These are phyloP conservation scores for Solea solea DNA, from an alignment of 2,113 vertebrate species.

Conservation along the genomic window DNA sequence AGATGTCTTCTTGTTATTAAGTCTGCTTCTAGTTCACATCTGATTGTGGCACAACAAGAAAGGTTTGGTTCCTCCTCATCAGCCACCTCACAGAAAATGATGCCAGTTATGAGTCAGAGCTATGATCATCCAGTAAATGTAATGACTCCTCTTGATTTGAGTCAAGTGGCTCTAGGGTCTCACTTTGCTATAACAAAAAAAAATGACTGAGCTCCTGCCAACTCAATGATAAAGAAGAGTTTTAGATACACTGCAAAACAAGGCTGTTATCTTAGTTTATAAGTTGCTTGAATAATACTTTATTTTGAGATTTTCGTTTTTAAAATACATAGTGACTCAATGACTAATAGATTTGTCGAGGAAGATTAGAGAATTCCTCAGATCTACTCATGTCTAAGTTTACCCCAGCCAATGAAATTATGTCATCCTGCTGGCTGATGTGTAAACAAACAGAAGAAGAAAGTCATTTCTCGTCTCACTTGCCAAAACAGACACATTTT, in stretches of 20 bases:
- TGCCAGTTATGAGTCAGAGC: constrained; percentile 49
- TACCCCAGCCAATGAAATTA: neutral
- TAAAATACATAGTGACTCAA: no score
- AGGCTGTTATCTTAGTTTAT: neutral
- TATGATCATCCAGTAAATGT: constrained; percentile 61
- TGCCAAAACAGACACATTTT: constrained; percentile 43
- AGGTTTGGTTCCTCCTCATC: constrained; percentile 26
- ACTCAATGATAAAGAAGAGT: constrained; percentile 23
- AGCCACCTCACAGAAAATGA: constrained; percentile 37
- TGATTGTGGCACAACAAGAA: constrained; percentile 38
- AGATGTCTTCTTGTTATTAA: constrained; percentile 45
- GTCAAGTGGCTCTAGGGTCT: constrained; percentile 47
- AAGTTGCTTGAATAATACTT: neutral
- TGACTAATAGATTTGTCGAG: neutral
- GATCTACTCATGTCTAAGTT: neutral
- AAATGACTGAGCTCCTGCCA: constrained; percentile 49
- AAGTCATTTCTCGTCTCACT: constrained; percentile 2
- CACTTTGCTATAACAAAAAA: constrained; percentile 41
- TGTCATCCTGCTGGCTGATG: constrained; percentile 16
- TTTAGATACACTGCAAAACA: constrained; percentile 54
- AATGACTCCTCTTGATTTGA: constrained; percentile 47
- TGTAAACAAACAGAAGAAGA: constrained; percentile 8
- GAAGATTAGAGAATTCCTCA: constrained; percentile 14
- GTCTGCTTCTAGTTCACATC: constrained; percentile 32
- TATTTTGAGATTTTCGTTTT: neutral